Evolutionary conservation across 2,888 invertebrate species (phyloP).

Genomic region (Malthinus flaveolus): DNA sequence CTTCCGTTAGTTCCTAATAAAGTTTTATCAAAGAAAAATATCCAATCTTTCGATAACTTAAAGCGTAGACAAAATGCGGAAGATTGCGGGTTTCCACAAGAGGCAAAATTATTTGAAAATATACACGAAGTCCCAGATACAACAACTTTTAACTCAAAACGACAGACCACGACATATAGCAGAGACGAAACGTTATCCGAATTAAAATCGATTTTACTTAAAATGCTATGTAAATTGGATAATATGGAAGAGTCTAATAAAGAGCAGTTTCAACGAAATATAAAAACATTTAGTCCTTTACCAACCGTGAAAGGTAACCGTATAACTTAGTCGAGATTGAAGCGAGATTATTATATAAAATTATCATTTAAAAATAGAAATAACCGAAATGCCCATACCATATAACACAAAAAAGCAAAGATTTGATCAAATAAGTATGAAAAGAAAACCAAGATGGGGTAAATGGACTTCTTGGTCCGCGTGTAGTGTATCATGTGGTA

Average conservation of each 20-base stretch:
- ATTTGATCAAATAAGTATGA: not conserved
- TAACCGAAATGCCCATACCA: not conserved
- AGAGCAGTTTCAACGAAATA: not conserved
- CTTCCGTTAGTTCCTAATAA: too few species aligned
- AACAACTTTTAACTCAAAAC: too few species aligned
- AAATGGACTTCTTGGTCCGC: constrained; percentile 65
- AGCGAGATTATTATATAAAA: not conserved
- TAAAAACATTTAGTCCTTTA: not conserved
- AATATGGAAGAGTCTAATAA: not conserved
- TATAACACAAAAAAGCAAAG: not conserved
- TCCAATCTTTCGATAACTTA: too few species aligned
- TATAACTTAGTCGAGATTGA: too few species aligned
- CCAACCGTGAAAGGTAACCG: not conserved
- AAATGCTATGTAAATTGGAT: constrained; percentile 3
- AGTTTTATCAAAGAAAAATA: too few species aligned
- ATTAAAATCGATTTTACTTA: constrained; percentile 1
- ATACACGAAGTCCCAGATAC: too few species aligned
- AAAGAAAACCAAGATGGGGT: constrained; percentile 48
- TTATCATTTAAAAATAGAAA: not conserved
- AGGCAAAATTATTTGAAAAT: too few species aligned
- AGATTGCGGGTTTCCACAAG: too few species aligned
- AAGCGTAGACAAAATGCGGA: too few species aligned
- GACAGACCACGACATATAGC: not conserved
- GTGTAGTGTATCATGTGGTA: constrained; percentile 67
- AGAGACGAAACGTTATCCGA: constrained; percentile 1